phyloP scores from a whole-genome alignment of 2,888 invertebrate genomes.

The Sclerodermus sp. region DNA sequence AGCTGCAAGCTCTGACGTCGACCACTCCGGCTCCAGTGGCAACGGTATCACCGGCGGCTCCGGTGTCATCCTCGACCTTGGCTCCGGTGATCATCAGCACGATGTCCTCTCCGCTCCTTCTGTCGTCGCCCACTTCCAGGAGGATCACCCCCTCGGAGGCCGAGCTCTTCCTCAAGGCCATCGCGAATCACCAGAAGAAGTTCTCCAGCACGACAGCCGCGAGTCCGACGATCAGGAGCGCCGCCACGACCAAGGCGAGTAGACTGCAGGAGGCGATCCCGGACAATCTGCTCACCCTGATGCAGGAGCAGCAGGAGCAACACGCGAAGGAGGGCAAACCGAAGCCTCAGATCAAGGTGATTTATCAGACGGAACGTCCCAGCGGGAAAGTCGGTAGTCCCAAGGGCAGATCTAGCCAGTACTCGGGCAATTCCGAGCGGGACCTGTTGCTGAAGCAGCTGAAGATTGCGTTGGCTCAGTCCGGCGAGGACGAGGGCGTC shows the following conservation, averaged over 20 bases:
- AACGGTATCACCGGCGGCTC: constrained; percentile 3
- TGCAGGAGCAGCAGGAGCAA: constrained; percentile 38
- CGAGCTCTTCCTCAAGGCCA: constrained; percentile 51
- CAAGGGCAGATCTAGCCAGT: constrained; percentile 41
- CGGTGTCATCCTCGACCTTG: constrained; percentile 18
- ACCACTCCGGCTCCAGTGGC: constrained; percentile 26
- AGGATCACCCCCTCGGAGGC: constrained; percentile 50
- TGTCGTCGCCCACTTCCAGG: constrained; percentile 45
- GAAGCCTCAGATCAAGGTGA: constrained; percentile 59
- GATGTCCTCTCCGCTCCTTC: constrained; percentile 34
- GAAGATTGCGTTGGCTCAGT: constrained; percentile 72
- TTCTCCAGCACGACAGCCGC: constrained; percentile 33
- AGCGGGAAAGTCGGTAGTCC: constrained; percentile 16
- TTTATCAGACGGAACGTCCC: constrained; percentile 57
- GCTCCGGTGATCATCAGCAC: constrained; percentile 38
- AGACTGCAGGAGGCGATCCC: constrained; percentile 24
- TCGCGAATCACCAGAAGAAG: constrained; percentile 53
- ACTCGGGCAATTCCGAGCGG: constrained; percentile 56
- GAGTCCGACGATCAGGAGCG: constrained; percentile 15
- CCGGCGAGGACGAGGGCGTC: constrained; percentile 66
- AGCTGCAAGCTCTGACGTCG: constrained; percentile 66
- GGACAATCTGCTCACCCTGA: constrained; percentile 39
- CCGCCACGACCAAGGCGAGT: constrained; percentile 12
- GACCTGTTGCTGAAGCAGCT: constrained; percentile 76
- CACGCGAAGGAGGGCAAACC: constrained; percentile 31